Evolutionary conservation across 1,140 invertebrate genomes (phyloP).

Genomic region (Lepidurus apus): DNA sequence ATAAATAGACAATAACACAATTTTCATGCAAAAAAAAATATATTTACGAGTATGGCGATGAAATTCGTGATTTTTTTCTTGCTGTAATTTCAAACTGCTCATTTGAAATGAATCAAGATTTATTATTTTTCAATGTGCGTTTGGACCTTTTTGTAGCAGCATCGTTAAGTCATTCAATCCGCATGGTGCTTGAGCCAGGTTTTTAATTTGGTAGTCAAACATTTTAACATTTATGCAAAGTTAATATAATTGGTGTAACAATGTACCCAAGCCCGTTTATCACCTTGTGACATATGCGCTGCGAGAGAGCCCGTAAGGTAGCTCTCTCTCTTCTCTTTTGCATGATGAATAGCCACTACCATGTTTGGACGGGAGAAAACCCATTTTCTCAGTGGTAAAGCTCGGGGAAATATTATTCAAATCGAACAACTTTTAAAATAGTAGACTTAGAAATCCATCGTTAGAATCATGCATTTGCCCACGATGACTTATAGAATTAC

Average conservation of each 20-base stretch:
- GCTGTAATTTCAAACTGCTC: too few species aligned
- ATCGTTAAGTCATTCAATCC: neutral
- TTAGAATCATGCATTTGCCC: too few species aligned
- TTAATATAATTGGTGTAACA: slow-evolving; percentile 11
- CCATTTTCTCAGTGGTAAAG: slow-evolving; percentile 7
- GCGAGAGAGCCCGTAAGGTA: slow-evolving; percentile 17
- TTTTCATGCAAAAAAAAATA: too few species aligned
- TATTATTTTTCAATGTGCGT: too few species aligned
- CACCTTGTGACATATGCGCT: slow-evolving; percentile 6
- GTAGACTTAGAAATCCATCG: neutral
- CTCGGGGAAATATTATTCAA: neutral
- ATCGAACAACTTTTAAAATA: neutral
- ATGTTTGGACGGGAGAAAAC: slow-evolving; percentile 14
- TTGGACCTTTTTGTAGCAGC: too few species aligned
- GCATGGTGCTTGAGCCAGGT: neutral
- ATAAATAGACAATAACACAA: too few species aligned
- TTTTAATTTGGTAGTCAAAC: neutral
- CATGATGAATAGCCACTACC: neutral
- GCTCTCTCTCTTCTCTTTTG: neutral
- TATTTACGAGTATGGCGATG: too few species aligned
- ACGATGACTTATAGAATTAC: too few species aligned
- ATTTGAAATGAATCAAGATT: too few species aligned
- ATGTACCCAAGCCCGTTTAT: slow-evolving; percentile 9
- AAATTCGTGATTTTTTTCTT: too few species aligned
- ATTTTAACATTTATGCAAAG: slow-evolving; percentile 9